Evolutionary conservation across 2,113 vertebrate species (phyloP), one percentile per base, ranked within the genome.

Genomic region (Calonectris borealis): DNA sequence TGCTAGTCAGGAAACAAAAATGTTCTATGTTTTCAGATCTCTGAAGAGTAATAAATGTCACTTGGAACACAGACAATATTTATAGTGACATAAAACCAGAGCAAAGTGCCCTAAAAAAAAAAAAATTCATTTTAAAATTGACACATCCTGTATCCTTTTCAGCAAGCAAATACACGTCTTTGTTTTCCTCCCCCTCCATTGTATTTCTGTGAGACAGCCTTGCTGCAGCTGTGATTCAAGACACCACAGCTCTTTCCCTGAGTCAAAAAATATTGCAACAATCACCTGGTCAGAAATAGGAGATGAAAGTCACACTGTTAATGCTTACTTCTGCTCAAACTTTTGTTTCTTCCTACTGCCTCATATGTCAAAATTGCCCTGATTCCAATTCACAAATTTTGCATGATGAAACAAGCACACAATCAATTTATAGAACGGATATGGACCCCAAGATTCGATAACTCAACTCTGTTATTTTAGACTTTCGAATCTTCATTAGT

Each of bases 1-100:
- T 86, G 65, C 26, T 85, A 69, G 77, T 93, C 69, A 82, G 75
- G 32, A 97, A 97, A 94, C 38, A 96, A 90, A 86, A 96, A n/a
- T 81, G 46, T 78, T 96, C 36, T 76, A 14, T 78, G 72, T 57
- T 81, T 90, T 54, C 73, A 93, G 65, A 62, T 36, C 84, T 94
- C 94, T 68, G 55, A 87, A 84, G 80, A 78, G 31, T 48, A 77
- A 79, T 95, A 98, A 97, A 95, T 95, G 73, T 96, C 95, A 97
- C 55, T 80, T 81, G 77, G 65, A 95, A 83, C 71, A 96, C 42
- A 86, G 70, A 90, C 27, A 83, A 46, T 91, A 96, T 96, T 97
- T 97, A 96, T 77, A 77, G 77, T 64, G 69, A 80, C 69, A 96
- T 93, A 92, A 97, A 97, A 72, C 21, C 13, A 80, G 27, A 94